Conservation (phyloP, 2,797 vertebrate genomes). For the Etheostoma perlongum region DNA sequence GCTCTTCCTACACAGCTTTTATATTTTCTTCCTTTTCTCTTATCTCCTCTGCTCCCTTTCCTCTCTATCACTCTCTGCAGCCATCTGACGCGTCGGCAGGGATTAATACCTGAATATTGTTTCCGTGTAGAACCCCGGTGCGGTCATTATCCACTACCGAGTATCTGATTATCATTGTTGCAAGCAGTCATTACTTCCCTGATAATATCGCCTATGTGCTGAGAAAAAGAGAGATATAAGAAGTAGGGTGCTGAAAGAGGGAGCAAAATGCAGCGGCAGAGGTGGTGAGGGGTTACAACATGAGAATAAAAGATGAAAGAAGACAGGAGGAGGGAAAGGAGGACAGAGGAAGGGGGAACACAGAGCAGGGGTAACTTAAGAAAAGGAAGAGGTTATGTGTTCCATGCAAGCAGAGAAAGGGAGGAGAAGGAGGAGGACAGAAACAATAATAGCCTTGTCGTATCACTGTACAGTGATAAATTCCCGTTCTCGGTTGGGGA, state of each 20-base stretch:
- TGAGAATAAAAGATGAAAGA: conserved; percentile 51
- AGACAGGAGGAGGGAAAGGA: conserved; percentile 33
- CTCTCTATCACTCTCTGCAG: conserved; percentile 30
- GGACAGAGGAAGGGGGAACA: conserved; percentile 34
- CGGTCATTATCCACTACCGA: conserved; percentile 62
- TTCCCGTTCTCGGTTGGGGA: conserved; percentile 67
- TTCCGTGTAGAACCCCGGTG: conserved; percentile 39
- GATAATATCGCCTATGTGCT: conserved; percentile 49
- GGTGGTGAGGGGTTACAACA: conserved; percentile 16
- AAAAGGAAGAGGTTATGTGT: conserved; percentile 60
- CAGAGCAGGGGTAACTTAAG: conserved; percentile 11
- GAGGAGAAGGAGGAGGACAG: conserved; percentile 63
- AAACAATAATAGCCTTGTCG: conserved; percentile 83
- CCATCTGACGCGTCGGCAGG: conserved; percentile 29
- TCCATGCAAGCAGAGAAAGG: conserved; percentile 31
- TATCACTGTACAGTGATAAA: conserved; percentile 78
- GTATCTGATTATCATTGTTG: conserved; percentile 58
- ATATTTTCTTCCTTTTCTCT: conserved; percentile 1
- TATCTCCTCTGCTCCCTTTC: background rate
- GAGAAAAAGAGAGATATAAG: conserved; percentile 19
- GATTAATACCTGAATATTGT: conserved; percentile 55
- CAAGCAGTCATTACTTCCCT: conserved; percentile 59
- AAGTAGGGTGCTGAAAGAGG: conserved; percentile 7
- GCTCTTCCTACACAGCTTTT: conserved; percentile 22
- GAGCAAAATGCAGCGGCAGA: conserved; percentile 11